These are phyloP conservation scores for Tyrophagus putrescentiae DNA, from an alignment of 1,140 invertebrate genomes.

Conservation along the genomic window DNA sequence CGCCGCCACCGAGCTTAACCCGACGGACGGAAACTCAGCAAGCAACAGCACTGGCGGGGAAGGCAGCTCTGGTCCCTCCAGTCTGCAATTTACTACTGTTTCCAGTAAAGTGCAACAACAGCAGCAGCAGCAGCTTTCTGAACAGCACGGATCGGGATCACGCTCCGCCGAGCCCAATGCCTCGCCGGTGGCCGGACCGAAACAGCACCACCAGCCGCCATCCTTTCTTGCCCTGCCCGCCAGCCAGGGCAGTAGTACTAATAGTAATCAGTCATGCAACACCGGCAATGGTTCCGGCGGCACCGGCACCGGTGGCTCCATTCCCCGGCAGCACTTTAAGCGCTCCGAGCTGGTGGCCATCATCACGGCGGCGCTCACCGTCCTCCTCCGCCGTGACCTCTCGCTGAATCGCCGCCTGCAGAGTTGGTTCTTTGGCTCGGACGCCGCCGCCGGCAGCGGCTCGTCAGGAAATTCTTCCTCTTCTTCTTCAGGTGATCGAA, in stretches of 20 bases:
- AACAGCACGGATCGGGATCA: constrained; percentile 7
- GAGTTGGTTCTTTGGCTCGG: constrained; percentile 62
- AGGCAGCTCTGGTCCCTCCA: background rate
- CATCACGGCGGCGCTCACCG: constrained; percentile 60
- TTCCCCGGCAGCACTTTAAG: constrained; percentile 34
- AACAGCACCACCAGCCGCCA: constrained; percentile 21
- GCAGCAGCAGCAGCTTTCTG: too few species aligned
- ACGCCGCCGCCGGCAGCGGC: constrained; percentile 29
- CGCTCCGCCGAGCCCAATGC: background rate
- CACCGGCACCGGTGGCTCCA: background rate
- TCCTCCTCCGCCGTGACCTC: constrained; percentile 75
- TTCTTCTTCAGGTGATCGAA: background rate
- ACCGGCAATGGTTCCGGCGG: background rate
- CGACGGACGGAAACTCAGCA: too few species aligned
- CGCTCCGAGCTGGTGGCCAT: constrained; percentile 57
- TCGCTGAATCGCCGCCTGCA: constrained; percentile 72
- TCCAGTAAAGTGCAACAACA: too few species aligned
- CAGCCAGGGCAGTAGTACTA: too few species aligned
- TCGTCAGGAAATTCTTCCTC: background rate
- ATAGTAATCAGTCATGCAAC: too few species aligned
- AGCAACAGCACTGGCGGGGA: too few species aligned
- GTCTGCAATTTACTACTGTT: background rate
- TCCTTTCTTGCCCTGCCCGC: background rate
- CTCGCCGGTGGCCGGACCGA: background rate
- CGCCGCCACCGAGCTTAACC: too few species aligned